Base-by-base conservation (phyloP, 2,888 invertebrate species). In the Eumerus sabulonum region DNA sequence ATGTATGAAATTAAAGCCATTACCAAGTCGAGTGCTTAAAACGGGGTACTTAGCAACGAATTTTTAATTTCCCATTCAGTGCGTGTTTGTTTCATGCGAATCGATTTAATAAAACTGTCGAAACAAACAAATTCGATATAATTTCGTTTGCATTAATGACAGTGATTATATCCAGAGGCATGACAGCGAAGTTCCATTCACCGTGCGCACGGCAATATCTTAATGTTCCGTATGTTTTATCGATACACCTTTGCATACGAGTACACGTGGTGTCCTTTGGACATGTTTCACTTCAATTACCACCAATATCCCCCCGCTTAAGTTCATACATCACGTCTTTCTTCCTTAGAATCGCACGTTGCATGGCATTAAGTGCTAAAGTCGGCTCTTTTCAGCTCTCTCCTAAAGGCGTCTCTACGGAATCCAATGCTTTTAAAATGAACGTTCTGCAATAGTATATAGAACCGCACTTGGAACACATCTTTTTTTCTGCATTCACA, bases 311-410 rank as follows among this genome's bases (percentile, higher is more conserved):
- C 5, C 19, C 16, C 53, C 18, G 60, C 11, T 9, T 60, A 56
- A n/a, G 42, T 27, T 50, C 44, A 13, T 62, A 60, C 48, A 71
- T 53, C 76, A 76, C 76, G 71, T 76, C 54, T 71, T 48, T 50
- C 40, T 64, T 76, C 71, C 70, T 27, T 27, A 66, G 66, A 71
- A 47, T 50, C 44, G n/a, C 27, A 27, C 2, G 7, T 0, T 50
- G 44, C 59, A 76, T 60, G 64, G 48, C 54, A 71, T 66, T 64
- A 76, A 27, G 44, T 71, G 66, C 48, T 66, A 44, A 50, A 59
- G 19, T 48, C 57, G 59, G 36, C 17, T 9, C 1, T 1, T 4
- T 44, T 35, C 40, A 16, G 4, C 40, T 11, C 12, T 16, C 40
- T 7, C 12, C 19, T 48, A 42, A 1, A 40, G 48, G 17, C 16